Percentiles rank a stretch among this genome's conserved stretches.
These are phyloP conservation scores for Microchrysa polita DNA, from an alignment of 2,888 invertebrate species.

Conservation along the genomic window DNA sequence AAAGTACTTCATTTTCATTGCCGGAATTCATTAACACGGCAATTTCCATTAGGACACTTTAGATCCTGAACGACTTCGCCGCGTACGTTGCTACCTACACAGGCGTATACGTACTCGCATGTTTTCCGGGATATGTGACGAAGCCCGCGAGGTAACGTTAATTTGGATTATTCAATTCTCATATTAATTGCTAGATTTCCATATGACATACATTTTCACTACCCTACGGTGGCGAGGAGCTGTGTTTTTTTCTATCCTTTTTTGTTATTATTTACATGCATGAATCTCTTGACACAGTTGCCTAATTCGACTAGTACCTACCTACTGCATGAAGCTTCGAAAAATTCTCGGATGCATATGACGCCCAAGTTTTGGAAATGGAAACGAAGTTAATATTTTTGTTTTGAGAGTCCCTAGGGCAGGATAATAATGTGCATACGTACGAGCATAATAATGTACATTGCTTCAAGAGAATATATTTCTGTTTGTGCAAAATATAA, in stretches of 20 bases:
- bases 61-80: background rate
- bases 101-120: too few species aligned
- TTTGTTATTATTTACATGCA: background rate
- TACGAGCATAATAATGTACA: too few species aligned
- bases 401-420: too few species aligned
- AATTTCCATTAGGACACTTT: slow-evolving; percentile 30
- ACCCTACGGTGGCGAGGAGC: background rate
- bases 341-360: too few species aligned
- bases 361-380: too few species aligned
- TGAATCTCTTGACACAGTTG: background rate
- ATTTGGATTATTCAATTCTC: slow-evolving; percentile 27
- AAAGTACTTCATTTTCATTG: background rate
- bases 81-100: too few species aligned
- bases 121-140: background rate
- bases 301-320: background rate
- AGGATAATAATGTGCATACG: too few species aligned
- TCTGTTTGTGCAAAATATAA: too few species aligned
- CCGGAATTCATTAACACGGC: slow-evolving; percentile 32
- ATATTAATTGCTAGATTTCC: slow-evolving; percentile 18
- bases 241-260: background rate
- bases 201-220: slow-evolving; percentile 13
- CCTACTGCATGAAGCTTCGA: background rate
- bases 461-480: too few species aligned
- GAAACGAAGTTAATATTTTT: too few species aligned
- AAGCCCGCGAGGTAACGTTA: background rate